Base-by-base conservation (phyloP, 2,888 invertebrate genomes). In the Dicyrtoma fusca region DNA sequence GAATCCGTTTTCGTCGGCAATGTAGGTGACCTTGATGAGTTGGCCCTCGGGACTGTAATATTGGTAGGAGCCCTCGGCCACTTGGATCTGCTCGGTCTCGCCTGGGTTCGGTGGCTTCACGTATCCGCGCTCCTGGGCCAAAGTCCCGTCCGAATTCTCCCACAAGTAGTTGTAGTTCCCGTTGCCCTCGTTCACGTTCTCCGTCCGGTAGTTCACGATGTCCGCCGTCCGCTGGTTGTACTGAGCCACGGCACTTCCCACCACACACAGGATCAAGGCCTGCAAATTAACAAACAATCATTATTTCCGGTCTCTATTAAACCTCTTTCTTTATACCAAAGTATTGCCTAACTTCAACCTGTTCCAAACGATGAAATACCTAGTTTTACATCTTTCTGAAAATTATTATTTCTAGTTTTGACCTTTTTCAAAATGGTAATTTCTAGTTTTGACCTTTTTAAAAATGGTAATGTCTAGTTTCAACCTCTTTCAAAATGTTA, bases 111-210 rank as follows among this genome's bases (percentile, higher is more conserved):
- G 66, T 4, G 71, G 66, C 49, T 74, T 74, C 13, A 42, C 53
- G 55, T 66, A 74, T 8, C 74, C 74, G 13, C 66, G 59, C 47
- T 74, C 66, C 14, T 66, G 51, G 17, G 71, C 71, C 11, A 71
- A 11, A 1, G 74, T 66, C 14, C 74, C 74, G 26, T 74, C 74
- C 10, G 49, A 47, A 49, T 74, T 74, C 49, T 74, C 74, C 57
- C 51, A 74, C 64, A 74, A 70, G 53, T 74, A 74, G 55, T 74
- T 74, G 71, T 74, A 74, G 45, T 66, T 77, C 25, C 80, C 80
- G 47, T 77, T 77, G 21, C 78, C 80, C 11, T 76, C 74, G 66
- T 79, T 77, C 42, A 76, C 74, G 68, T 77, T 75, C 62, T 77
- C 77, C 55, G 75, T 75, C 45, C 76, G 75, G 51, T 79, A 64